Evolutionary conservation across 2,113 vertebrate genomes (phyloP).

Genomic region (Hydrochoerus hydrochaeris): DNA sequence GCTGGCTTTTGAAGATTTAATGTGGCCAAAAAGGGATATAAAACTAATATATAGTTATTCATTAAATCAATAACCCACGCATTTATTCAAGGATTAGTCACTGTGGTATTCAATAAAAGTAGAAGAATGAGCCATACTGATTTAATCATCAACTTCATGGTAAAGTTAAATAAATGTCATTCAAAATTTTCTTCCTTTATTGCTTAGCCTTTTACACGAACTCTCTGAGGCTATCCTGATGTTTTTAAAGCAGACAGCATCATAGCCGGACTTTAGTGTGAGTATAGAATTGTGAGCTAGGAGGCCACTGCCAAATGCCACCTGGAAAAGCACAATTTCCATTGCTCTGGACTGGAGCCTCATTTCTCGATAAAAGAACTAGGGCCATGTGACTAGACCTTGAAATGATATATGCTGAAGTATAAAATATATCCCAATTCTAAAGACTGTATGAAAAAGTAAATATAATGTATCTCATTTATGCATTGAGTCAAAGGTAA

Average conservation of each 20-base stretch:
- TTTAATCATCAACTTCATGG: neutral
- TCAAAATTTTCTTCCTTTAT: neutral
- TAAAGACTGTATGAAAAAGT: neutral
- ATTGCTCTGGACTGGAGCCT: neutral
- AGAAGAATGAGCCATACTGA: neutral
- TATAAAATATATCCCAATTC: neutral
- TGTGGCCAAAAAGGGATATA: neutral
- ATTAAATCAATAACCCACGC: neutral
- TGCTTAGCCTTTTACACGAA: neutral
- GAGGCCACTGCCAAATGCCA: fast-evolving
- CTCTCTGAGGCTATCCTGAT: neutral
- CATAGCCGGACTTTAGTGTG: too few species aligned
- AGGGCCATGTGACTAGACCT: neutral
- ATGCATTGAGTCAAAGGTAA: neutral
- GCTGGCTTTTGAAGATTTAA: neutral
- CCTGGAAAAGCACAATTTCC: neutral
- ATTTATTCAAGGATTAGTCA: neutral
- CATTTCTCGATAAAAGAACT: neutral
- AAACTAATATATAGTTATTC: neutral
- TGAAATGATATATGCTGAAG: neutral
- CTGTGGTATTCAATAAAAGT: neutral
- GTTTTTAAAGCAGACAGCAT: neutral
- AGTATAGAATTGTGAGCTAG: too few species aligned
- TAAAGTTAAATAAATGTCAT: neutral
- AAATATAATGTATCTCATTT: neutral